A percentile compares a stretch with the other conserved stretches of the same genome.
These are phyloP conservation scores for Drusus annulatus DNA, from an alignment of 1,140 invertebrate species.

Conservation along the genomic window DNA sequence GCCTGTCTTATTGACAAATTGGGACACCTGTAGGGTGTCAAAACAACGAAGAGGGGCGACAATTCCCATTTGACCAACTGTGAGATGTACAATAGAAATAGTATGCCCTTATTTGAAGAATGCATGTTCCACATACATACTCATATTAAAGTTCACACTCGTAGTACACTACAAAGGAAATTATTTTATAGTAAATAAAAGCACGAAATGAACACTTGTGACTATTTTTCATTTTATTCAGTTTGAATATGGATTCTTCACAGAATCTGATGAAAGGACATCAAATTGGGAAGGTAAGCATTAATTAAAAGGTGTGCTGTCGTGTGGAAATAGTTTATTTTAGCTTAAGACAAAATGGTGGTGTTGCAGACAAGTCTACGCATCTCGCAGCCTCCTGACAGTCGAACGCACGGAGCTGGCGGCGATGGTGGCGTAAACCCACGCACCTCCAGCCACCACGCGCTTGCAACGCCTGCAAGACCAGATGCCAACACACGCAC, in stretches of 20 bases:
- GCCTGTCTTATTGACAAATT: too few relatives aligned
- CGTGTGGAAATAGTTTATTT: constrained; percentile 36
- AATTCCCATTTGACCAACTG: too few relatives aligned
- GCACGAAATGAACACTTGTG: too few relatives aligned
- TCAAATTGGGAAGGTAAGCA: not conserved
- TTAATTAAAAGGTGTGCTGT: not conserved
- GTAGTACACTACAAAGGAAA: too few relatives aligned
- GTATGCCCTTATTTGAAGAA: too few relatives aligned
- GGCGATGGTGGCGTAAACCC: constrained; percentile 97
- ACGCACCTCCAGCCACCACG: constrained; percentile 95
- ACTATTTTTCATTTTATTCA: not conserved
- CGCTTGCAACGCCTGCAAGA: constrained; percentile 96
- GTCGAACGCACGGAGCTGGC: constrained; percentile 96
- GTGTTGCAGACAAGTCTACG: constrained; percentile 41
- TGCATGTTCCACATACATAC: too few relatives aligned
- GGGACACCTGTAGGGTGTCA: too few relatives aligned
- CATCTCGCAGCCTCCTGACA: constrained; percentile 95
- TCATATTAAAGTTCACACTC: too few relatives aligned
- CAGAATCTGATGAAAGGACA: not conserved
- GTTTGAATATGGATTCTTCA: not conserved
- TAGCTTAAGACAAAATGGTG: constrained; percentile 30
- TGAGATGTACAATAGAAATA: too few relatives aligned
- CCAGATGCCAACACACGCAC: constrained; percentile 98
- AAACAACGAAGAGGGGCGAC: too few relatives aligned
- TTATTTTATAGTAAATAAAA: too few relatives aligned